phyloP scores from a whole-genome alignment of 2,797 vertebrate genomes.

The Esox masquinongy region DNA sequence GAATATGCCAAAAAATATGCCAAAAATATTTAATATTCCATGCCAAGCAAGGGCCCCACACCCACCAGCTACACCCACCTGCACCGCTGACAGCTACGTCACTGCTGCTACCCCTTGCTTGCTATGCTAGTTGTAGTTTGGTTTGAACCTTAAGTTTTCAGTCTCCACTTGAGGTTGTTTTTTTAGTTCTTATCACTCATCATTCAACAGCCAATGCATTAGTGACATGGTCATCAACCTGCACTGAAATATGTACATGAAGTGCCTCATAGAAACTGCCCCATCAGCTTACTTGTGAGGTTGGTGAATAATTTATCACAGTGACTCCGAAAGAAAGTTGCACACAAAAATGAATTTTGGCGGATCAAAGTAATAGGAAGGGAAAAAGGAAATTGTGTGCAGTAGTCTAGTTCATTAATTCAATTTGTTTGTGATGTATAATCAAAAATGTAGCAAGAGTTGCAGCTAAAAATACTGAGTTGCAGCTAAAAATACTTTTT shows the following conservation, averaged over 20 bases:
- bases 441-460: background rate
- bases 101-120: background rate
- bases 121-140: background rate
- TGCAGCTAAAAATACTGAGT: background rate
- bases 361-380: background rate
- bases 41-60: too few relatives aligned
- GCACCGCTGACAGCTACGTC: too few relatives aligned
- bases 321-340: background rate
- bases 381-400: background rate
- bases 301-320: constrained; percentile 28
- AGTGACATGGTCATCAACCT: constrained; percentile 12
- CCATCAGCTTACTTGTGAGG: constrained; percentile 11
- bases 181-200: background rate
- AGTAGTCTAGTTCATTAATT: background rate
- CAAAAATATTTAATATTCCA: too few relatives aligned
- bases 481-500: background rate
- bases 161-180: background rate
- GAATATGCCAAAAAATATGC: too few relatives aligned
- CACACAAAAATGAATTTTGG: background rate
- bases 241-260: background rate
- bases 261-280: constrained; percentile 10
- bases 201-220: constrained; percentile 3
- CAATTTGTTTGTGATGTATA: constrained; percentile 13
- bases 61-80: too few relatives aligned
- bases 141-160: background rate